These are phyloP conservation scores for Parnassius mnemosyne DNA, from an alignment of 2,888 invertebrate species.

Conservation along the genomic window DNA sequence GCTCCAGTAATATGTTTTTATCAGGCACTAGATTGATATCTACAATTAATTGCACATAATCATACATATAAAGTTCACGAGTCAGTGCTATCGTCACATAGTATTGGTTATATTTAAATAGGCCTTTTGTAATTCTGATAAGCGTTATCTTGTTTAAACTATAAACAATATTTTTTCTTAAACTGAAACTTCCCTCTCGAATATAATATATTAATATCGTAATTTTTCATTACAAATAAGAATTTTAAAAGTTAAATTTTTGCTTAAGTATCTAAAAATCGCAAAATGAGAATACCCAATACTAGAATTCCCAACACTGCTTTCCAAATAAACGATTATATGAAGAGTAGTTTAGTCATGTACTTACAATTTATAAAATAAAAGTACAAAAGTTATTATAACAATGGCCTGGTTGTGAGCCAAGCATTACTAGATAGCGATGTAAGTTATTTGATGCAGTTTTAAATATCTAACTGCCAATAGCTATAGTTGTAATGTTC, in stretches of 20 bases:
- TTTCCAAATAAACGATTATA: too few species aligned
- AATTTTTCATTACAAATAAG: too few species aligned
- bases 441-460: slow-evolving; percentile 36
- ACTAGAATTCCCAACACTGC: background rate
- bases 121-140: slow-evolving; percentile 1
- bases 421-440: slow-evolving; percentile 60
- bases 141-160: background rate
- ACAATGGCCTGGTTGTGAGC: slow-evolving; percentile 40
- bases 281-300: background rate
- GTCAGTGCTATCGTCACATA: background rate
- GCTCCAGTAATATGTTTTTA: slow-evolving; percentile 7
- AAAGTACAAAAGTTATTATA: slow-evolving; percentile 35
- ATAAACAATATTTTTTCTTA: background rate
- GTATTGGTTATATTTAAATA: slow-evolving; percentile 6
- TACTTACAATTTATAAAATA: background rate
- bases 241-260: too few species aligned
- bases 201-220: background rate
- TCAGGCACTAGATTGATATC: slow-evolving; percentile 4
- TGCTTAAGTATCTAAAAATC: too few species aligned
- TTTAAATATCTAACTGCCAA: slow-evolving; percentile 43
- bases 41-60: slow-evolving; percentile 8
- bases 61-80: background rate
- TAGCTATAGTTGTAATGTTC: slow-evolving; percentile 44
- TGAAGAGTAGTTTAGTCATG: too few species aligned
- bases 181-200: slow-evolving; percentile 11